Evolutionary conservation across 2,888 invertebrate genomes (phyloP).

Genomic region (Eupithecia exiguata): DNA sequence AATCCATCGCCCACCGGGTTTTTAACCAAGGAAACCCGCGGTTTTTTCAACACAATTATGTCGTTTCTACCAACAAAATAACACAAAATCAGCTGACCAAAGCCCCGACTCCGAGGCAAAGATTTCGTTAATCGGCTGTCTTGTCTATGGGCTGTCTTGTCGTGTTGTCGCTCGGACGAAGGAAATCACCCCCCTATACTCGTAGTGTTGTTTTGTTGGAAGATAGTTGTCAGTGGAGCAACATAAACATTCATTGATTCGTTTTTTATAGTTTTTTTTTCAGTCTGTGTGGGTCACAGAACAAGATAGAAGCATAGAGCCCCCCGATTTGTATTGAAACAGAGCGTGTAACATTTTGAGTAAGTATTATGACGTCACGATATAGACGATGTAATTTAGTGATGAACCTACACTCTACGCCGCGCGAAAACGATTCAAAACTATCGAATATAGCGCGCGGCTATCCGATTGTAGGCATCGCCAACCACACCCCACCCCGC

Average conservation of each 20-base stretch:
- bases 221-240: background rate
- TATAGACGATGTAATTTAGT: too few relatives aligned
- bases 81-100: constrained; percentile 75
- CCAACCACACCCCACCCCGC: too few relatives aligned
- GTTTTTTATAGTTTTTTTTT: background rate
- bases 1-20: constrained; percentile 53
- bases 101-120: background rate
- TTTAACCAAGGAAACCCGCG: constrained; percentile 53
- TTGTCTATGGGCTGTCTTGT: background rate
- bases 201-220: too few relatives aligned
- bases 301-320: too few relatives aligned
- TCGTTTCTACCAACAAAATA: constrained; percentile 63
- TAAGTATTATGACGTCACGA: too few relatives aligned
- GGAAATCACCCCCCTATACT: too few relatives aligned
- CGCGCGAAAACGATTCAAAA: too few relatives aligned
- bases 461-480: too few relatives aligned
- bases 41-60: constrained; percentile 54
- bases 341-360: too few relatives aligned
- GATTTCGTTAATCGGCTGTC: background rate
- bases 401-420: too few relatives aligned
- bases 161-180: background rate
- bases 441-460: too few relatives aligned
- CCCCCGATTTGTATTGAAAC: too few relatives aligned
- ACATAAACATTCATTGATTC: background rate
- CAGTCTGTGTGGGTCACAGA: background rate